Evolutionary conservation across 2,113 vertebrate genomes (phyloP).

Genomic region (Panthera leo): DNA sequence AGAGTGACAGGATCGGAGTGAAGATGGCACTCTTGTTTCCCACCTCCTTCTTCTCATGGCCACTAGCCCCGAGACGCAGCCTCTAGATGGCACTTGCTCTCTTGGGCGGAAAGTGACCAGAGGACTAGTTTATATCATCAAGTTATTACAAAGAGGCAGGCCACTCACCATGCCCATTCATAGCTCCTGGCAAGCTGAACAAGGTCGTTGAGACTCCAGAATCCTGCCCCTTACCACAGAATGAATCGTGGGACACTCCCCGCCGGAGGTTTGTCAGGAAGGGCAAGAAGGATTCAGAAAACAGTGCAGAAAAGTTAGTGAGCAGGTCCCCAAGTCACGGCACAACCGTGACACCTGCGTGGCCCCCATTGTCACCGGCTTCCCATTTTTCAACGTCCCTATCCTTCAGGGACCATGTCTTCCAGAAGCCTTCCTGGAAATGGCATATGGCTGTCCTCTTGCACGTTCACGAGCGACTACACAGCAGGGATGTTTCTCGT

Average conservation of each 20-base stretch:
- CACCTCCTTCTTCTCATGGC: not conserved
- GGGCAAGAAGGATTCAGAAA: not conserved
- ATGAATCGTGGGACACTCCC: not conserved
- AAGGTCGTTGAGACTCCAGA: not conserved
- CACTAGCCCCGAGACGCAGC: not conserved
- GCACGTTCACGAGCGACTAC: not conserved
- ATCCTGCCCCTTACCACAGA: not conserved
- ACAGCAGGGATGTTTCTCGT: too few species aligned
- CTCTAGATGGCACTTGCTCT: not conserved
- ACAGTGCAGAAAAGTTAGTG: not conserved
- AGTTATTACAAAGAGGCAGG: not conserved
- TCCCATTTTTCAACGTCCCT: not conserved
- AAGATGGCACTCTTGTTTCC: not conserved
- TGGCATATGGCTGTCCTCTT: not conserved
- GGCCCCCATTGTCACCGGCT: not conserved
- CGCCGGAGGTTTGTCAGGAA: not conserved
- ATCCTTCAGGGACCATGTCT: not conserved
- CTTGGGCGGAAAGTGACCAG: not conserved
- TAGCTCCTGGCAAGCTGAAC: not conserved
- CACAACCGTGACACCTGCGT: accelerated
- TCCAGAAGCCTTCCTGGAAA: not conserved
- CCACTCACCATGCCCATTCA: not conserved
- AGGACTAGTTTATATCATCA: not conserved
- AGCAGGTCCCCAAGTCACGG: not conserved
- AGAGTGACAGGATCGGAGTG: not conserved